These are phyloP conservation scores for Himantopus leucocephalus DNA, from an alignment of 2,113 vertebrate species.

Conservation along the genomic window DNA sequence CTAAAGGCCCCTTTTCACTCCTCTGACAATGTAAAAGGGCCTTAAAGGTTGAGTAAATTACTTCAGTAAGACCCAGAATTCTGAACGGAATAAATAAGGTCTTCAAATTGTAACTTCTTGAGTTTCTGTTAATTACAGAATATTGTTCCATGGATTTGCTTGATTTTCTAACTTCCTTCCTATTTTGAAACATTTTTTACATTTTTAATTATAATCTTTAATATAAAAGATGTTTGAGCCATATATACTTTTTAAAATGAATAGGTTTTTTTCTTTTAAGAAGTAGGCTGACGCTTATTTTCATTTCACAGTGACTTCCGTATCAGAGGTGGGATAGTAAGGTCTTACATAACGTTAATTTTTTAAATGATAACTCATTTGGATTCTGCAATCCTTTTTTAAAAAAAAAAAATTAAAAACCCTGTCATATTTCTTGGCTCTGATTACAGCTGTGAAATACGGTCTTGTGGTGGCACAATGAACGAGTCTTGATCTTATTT, in stretches of 20 bases:
- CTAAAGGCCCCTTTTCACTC: not conserved
- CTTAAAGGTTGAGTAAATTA: not conserved
- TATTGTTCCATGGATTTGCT: not conserved
- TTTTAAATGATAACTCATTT: not conserved
- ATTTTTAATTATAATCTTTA: not conserved
- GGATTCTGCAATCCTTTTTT: not conserved
- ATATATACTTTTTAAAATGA: not conserved
- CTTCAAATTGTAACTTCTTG: not conserved
- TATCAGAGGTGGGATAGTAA: not conserved
- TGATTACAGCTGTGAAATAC: not conserved
- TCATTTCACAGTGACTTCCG: not conserved
- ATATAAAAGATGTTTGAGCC: not conserved
- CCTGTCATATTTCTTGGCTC: not conserved
- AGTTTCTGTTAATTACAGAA: not conserved
- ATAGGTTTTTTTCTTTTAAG: not conserved
- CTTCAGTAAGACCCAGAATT: not conserved
- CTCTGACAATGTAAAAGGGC: not conserved
- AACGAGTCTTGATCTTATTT: not conserved
- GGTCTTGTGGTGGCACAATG: not conserved
- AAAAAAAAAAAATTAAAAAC: not conserved
- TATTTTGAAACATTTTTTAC: not conserved
- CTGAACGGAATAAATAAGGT: not conserved
- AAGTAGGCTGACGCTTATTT: not conserved
- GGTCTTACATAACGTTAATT: not conserved
- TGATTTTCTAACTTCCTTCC: not conserved